Evolutionary conservation across 1,140 invertebrate genomes (phyloP), one percentile per base, ranked within the genome.

Genomic region (Dufourea novaeangliae): DNA sequence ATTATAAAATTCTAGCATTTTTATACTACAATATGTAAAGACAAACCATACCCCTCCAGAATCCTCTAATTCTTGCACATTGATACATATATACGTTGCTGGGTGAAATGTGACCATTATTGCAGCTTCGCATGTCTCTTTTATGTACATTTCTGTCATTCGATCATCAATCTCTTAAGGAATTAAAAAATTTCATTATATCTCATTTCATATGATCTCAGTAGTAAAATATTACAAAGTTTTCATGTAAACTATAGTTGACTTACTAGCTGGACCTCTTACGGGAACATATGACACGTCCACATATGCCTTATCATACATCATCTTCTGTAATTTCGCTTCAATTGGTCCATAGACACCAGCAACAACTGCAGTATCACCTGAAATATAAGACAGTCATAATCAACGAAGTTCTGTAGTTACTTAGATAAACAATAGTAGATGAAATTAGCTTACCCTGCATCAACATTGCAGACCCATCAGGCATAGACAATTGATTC

Each of bases 61-160:
- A 93, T 97, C 95, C 92, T 98, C 95, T 83, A 98, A 92, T 93
- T 98, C 97, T 92, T 98, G 97, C 72, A 98, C 86, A 80, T 96
- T 96, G 22, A 98, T 92, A 12, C 94, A 94, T 78, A 98, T 95
- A 27, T 95, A 94, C 10, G 97, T 95, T 41, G 97, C 93, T 7
- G 97, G 97, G 93, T 97, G 95, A 25, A 97, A 88, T 64, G 93
- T 91, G 0, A 94, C 92, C 3, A 97, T 86, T 54, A 98, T 88
- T 0, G 95, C 94, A 37, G 95, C 92, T 90, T 97, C 96, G 91
- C 96, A 96, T 5, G 95, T 95, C 86, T 96, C 95, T 86, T 93
- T 94, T 67, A 98, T 94, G 27, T 96, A 94, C 67, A 94, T 93
- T 92, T 98, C 97, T 70, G 95, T 94, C 29, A 95, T 93, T 89